Percentiles rank a stretch among this genome's conserved stretches.
These are phyloP conservation scores for Ibycter americanus DNA, from an alignment of 2,797 vertebrate species.

Conservation along the genomic window DNA sequence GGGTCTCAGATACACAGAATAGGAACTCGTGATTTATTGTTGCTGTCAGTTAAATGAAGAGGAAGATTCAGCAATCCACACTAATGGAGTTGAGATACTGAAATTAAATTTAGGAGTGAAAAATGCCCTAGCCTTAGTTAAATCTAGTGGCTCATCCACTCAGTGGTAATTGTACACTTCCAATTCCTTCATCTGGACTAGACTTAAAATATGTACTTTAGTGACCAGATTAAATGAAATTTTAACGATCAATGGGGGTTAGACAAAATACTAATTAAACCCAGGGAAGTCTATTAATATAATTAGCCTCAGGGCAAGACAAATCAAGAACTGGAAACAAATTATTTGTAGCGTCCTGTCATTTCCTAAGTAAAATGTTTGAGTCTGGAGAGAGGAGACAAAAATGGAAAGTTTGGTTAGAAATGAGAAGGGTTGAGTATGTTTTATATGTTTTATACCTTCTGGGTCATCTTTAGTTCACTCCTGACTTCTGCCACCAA, in stretches of 20 bases:
- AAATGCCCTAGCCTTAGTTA: conserved; percentile 40
- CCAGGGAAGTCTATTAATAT: conserved; percentile 39
- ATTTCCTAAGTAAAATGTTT: background rate
- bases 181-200: conserved; percentile 18
- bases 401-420: background rate
- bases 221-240: conserved; percentile 38
- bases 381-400: background rate
- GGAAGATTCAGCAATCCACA: background rate
- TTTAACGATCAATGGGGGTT: conserved; percentile 36
- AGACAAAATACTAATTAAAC: conserved; percentile 58
- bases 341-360: conserved; percentile 33
- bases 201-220: conserved; percentile 28
- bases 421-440: background rate
- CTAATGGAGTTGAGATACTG: conserved; percentile 42
- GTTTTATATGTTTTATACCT: background rate
- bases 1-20: background rate
- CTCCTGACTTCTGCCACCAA: background rate
- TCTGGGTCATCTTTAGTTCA: background rate
- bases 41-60: background rate
- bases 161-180: conserved; percentile 14
- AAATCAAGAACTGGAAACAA: conserved; percentile 46
- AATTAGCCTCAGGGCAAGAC: conserved; percentile 19
- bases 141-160: conserved; percentile 17
- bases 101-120: conserved; percentile 48
- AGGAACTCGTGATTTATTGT: conserved; percentile 20